Percentiles rank a stretch among this genome's conserved stretches.
These are phyloP conservation scores for Leptatherina wallacei DNA, from an alignment of 2,797 vertebrate genomes.

Conservation along the genomic window DNA sequence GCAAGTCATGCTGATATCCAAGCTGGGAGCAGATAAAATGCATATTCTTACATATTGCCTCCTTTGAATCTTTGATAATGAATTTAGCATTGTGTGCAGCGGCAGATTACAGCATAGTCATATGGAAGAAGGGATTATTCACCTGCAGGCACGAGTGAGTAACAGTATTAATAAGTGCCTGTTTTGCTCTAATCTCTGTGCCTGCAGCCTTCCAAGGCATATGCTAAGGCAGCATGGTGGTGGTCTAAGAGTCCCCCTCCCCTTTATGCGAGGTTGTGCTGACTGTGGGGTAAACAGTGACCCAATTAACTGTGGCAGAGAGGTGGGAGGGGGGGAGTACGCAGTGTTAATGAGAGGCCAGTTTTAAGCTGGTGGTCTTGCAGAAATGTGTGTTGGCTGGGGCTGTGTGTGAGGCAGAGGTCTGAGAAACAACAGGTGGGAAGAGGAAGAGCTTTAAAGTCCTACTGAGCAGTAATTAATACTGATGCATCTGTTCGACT, in stretches of 20 bases:
- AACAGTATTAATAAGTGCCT: conserved; percentile 68
- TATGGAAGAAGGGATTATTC: conserved; percentile 55
- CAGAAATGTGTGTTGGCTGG: conserved; percentile 33
- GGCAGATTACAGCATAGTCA: conserved; percentile 47
- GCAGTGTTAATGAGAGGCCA: conserved; percentile 65
- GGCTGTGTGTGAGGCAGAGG: conserved; percentile 41
- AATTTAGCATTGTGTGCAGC: conserved; percentile 32
- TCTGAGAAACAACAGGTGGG: conserved; percentile 78
- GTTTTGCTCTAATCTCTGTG: conserved; percentile 66
- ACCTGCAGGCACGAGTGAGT: conserved; percentile 70
- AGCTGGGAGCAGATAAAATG: conserved; percentile 39
- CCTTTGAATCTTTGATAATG: conserved; percentile 45
- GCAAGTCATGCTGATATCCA: conserved; percentile 45
- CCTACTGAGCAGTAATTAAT: conserved; percentile 74
- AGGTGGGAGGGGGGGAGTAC: conserved; percentile 11
- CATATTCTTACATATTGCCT: conserved; percentile 16
- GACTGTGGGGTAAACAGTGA: conserved; percentile 76
- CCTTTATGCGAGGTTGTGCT: conserved; percentile 59
- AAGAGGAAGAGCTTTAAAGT: conserved; percentile 55
- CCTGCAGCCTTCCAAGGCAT: conserved; percentile 60
- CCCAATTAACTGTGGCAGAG: conserved; percentile 74
- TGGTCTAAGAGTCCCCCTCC: conserved; percentile 61
- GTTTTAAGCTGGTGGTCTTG: conserved; percentile 71
- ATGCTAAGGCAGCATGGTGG: conserved; percentile 68
- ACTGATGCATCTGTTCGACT: conserved; percentile 63